These are phyloP conservation scores for Melanostoma scalare DNA, from an alignment of 2,888 invertebrate species.

Conservation along the genomic window DNA sequence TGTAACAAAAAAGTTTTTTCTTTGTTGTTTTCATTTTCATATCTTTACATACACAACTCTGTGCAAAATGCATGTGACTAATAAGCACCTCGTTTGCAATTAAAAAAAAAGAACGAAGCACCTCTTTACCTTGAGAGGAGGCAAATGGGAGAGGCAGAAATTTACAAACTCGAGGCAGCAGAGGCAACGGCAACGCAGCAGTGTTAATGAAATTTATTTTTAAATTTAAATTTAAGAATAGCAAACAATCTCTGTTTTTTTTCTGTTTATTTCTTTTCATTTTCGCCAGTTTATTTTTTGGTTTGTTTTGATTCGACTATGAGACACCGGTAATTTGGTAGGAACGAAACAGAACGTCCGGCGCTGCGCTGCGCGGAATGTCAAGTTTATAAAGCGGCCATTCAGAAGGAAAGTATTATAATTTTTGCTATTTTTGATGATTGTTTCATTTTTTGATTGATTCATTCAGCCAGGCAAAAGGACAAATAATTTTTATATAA, in stretches of 20 bases:
- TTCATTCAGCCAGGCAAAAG: too few species aligned
- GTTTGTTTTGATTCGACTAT: slow-evolving; percentile 21
- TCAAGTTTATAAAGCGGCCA: neutral
- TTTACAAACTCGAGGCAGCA: slow-evolving; percentile 4
- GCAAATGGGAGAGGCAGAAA: slow-evolving; percentile 4
- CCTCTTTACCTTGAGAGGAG: slow-evolving; percentile 38
- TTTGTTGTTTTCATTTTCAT: slow-evolving; percentile 46
- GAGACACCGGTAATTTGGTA: slow-evolving; percentile 15
- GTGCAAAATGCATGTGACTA: slow-evolving; percentile 60
- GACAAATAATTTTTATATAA: too few species aligned
- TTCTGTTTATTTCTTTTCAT: slow-evolving; percentile 7
- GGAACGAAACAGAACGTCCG: slow-evolving; percentile 24
- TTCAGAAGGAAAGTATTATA: slow-evolving; percentile 3
- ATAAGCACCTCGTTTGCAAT: slow-evolving; percentile 69
- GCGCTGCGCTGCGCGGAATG: too few species aligned
- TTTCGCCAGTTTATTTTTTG: neutral
- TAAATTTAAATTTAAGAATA: slow-evolving; percentile 41
- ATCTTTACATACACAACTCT: slow-evolving; percentile 30
- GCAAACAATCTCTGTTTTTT: slow-evolving; percentile 9
- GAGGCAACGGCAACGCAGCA: slow-evolving; percentile 47
- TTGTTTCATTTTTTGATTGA: slow-evolving; percentile 51
- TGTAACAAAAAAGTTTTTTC: slow-evolving; percentile 18
- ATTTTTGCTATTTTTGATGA: slow-evolving; percentile 60
- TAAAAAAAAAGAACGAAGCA: slow-evolving; percentile 13
- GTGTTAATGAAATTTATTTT: slow-evolving; percentile 54